These are phyloP conservation scores for Rhinolophus sinicus DNA, from an alignment of 2,113 vertebrate species.

Conservation along the genomic window DNA sequence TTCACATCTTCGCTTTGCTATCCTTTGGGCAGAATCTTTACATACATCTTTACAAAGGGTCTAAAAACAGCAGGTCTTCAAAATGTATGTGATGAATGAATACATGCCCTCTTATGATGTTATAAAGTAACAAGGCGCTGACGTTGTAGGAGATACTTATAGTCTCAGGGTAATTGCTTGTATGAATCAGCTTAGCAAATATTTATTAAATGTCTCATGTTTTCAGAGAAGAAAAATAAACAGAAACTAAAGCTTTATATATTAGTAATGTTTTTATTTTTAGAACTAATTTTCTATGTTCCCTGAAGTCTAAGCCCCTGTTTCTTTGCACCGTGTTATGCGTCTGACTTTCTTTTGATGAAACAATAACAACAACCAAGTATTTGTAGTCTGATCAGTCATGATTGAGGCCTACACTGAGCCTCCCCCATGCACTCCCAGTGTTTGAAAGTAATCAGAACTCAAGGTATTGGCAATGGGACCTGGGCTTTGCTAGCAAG, in stretches of 20 bases:
- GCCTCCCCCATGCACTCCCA: neutral
- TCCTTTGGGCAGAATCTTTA: neutral
- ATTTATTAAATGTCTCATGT: neutral
- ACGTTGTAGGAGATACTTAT: neutral
- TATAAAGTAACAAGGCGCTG: neutral
- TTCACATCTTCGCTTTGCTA: neutral
- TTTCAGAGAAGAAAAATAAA: slow-evolving; percentile 49
- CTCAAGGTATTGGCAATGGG: neutral
- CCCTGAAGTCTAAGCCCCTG: neutral
- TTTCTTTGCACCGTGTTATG: neutral
- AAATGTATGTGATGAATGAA: neutral
- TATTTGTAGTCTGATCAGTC: neutral
- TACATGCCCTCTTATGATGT: neutral
- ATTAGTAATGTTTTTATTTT: neutral
- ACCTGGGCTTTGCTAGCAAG: neutral
- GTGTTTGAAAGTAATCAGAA: slow-evolving; percentile 34
- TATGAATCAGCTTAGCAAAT: slow-evolving; percentile 3
- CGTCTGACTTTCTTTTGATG: slow-evolving; percentile 6
- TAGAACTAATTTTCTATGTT: neutral
- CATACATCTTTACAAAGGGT: neutral
- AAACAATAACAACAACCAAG: neutral
- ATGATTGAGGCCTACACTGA: neutral
- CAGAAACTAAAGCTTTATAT: neutral
- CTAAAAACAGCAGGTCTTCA: neutral
- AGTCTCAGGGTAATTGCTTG: neutral